These are phyloP conservation scores for Drosophila mulleri DNA, from an alignment of 2,888 invertebrate species.

Conservation along the genomic window DNA sequence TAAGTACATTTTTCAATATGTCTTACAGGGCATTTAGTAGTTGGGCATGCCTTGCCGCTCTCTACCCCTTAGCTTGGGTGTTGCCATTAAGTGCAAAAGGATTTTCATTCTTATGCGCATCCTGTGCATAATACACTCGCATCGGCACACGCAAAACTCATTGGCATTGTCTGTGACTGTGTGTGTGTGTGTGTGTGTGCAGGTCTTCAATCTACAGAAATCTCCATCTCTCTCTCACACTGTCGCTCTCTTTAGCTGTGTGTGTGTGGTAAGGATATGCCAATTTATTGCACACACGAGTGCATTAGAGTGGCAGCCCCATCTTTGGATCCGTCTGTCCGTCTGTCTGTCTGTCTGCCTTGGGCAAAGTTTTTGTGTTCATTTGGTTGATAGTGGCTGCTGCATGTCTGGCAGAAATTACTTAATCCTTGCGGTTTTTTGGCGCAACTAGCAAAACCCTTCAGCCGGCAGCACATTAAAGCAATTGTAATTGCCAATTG, in stretches of 20 bases:
- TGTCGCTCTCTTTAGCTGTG: conserved; percentile 8
- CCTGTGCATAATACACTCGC: conserved; percentile 79
- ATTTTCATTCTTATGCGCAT: conserved; percentile 82
- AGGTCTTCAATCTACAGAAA: conserved; percentile 1
- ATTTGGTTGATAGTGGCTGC: conserved; percentile 81
- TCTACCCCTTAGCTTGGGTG: conserved; percentile 48
- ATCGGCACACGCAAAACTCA: conserved; percentile 78
- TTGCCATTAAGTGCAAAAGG: conserved; percentile 82
- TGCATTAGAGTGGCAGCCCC: conserved; percentile 74
- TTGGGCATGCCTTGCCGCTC: not conserved
- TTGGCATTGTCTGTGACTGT: conserved; percentile 44
- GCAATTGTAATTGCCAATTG: conserved; percentile 79
- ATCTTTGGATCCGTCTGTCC: conserved; percentile 18
- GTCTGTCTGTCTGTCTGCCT: conserved; percentile 10
- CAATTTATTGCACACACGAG: conserved; percentile 82
- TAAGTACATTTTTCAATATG: not conserved
- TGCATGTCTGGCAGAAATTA: conserved; percentile 82
- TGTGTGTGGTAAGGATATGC: conserved; percentile 73
- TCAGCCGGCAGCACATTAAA: conserved; percentile 58
- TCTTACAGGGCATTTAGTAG: not conserved
- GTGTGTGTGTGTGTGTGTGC: not conserved
- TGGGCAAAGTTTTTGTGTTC: conserved; percentile 77
- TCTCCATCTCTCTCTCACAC: not conserved
- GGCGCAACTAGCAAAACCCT: conserved; percentile 29
- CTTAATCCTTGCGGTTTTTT: conserved; percentile 79